Conservation (phyloP, 2,797 vertebrate genomes). For the Hypotaenidia okinawae region DNA sequence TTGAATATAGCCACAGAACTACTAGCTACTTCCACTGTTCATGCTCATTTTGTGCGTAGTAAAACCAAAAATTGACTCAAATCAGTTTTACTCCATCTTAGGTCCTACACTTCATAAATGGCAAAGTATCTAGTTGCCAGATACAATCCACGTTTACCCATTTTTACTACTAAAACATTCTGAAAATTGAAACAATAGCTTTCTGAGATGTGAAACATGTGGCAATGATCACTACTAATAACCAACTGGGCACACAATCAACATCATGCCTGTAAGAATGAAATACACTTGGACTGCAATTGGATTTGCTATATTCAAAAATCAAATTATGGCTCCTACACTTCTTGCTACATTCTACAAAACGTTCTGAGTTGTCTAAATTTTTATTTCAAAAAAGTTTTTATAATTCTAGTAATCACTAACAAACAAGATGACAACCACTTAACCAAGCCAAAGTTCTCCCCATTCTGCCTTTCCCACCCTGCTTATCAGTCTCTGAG, state of each 20-base stretch:
- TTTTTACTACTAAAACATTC: not conserved
- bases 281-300: not conserved
- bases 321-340: not conserved
- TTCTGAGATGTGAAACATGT: not conserved
- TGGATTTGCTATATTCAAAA: not conserved
- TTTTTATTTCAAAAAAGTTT: not conserved
- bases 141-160: not conserved
- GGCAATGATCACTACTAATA: slow-evolving; percentile 1
- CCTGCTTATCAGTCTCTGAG: not conserved
- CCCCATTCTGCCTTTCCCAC: not conserved
- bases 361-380: not conserved
- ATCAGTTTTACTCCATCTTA: not conserved
- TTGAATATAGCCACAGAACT: not conserved
- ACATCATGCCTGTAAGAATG: not conserved
- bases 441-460: not conserved
- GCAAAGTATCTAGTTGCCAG: not conserved
- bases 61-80: not conserved
- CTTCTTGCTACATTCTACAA: not conserved
- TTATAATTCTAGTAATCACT: not conserved
- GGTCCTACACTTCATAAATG: not conserved
- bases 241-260: not conserved
- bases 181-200: not conserved
- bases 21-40: not conserved
- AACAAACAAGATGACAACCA: not conserved
- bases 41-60: not conserved